Percentiles rank a stretch among this genome's conserved stretches.
These are phyloP conservation scores for Sericinus montela DNA, from an alignment of 2,888 invertebrate genomes.

Conservation along the genomic window DNA sequence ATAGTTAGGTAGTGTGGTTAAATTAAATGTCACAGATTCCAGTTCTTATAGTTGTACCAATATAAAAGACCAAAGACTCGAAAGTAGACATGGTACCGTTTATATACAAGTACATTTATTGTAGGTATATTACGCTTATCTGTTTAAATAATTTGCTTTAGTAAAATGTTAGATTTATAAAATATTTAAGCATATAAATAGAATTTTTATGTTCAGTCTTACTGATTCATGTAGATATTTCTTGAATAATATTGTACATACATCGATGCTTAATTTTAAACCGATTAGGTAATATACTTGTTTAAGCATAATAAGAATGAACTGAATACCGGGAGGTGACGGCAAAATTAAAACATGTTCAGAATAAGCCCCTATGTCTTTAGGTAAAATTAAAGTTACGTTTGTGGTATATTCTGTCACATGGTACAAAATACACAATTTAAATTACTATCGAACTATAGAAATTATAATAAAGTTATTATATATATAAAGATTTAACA, in stretches of 20 bases:
- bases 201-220: conserved; percentile 27
- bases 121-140: conserved; percentile 40
- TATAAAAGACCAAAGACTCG: conserved; percentile 41
- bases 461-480: too few relatives aligned
- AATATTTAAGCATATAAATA: conserved; percentile 19
- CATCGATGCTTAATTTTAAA: conserved; percentile 22
- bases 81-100: conserved; percentile 34
- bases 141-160: conserved; percentile 35
- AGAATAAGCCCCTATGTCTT: conserved; percentile 7
- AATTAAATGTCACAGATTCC: conserved; percentile 39
- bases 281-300: conserved; percentile 2
- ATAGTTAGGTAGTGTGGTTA: conserved; percentile 39
- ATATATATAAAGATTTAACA: too few relatives aligned
- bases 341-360: background rate
- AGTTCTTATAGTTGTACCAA: conserved; percentile 38
- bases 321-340: background rate
- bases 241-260: conserved; percentile 29
- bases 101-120: conserved; percentile 37
- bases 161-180: conserved; percentile 18
- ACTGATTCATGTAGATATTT: conserved; percentile 11
- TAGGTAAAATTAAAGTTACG: too few relatives aligned
- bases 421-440: too few relatives aligned
- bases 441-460: too few relatives aligned
- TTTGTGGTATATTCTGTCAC: too few relatives aligned
- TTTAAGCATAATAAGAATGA: conserved; percentile 3